These are phyloP conservation scores for Mellilla xanthometata DNA, from an alignment of 2,888 invertebrate genomes.

Conservation along the genomic window DNA sequence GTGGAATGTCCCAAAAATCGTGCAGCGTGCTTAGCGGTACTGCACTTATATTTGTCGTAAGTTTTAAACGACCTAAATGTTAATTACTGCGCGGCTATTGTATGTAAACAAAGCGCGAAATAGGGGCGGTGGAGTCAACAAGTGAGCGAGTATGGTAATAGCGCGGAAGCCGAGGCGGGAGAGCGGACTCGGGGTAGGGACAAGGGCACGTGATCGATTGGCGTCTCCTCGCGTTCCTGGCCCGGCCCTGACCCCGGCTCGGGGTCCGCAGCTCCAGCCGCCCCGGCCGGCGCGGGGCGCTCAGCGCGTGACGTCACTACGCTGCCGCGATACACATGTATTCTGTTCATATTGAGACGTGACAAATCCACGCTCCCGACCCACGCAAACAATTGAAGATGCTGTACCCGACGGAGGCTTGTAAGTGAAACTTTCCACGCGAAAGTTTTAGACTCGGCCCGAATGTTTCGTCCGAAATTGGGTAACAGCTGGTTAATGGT, in stretches of 20 bases:
- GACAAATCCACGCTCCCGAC: constrained; percentile 12
- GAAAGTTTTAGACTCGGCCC: constrained; percentile 14
- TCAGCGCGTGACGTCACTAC: constrained; percentile 36
- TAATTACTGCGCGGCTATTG: constrained; percentile 16
- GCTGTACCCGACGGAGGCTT: constrained; percentile 1
- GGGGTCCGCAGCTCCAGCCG: constrained; percentile 30
- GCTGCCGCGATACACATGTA: constrained; percentile 13
- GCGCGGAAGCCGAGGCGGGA: constrained; percentile 8
- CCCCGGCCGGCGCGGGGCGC: constrained; percentile 28
- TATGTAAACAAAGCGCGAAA: constrained; percentile 17
- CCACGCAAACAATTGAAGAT: not conserved
- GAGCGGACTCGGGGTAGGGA: constrained; percentile 39
- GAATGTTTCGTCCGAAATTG: constrained; percentile 5
- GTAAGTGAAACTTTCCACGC: constrained; percentile 11
- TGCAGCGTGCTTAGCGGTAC: constrained; percentile 31
- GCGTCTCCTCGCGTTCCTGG: constrained; percentile 43
- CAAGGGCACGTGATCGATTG: constrained; percentile 63
- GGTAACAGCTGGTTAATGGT: constrained; percentile 9
- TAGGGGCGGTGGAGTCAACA: constrained; percentile 33
- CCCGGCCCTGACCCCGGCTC: constrained; percentile 59
- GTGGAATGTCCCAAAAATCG: constrained; percentile 39
- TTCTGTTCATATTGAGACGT: constrained; percentile 12
- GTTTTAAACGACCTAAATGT: constrained; percentile 10
- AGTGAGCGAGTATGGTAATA: constrained; percentile 31
- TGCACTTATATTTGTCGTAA: constrained; percentile 30